Base-by-base conservation (phyloP, 2,113 vertebrate genomes). In the Irena cyanogastra region DNA sequence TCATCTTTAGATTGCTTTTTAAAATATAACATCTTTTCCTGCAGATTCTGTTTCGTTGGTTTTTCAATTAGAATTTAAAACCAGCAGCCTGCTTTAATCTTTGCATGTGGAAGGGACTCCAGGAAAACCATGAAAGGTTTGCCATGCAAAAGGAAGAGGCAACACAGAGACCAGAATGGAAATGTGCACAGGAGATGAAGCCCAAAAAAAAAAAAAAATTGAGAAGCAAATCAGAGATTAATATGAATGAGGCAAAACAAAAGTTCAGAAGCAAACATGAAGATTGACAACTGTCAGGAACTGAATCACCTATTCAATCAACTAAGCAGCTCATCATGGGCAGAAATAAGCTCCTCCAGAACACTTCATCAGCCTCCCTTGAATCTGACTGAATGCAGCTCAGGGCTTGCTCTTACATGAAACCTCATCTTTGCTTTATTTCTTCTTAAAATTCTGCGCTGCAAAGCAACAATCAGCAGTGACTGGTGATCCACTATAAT, bases 281-380 rank as follows among this genome's bases (percentile, higher is more conserved):
- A 56, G 93, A 96, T 0, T 84, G 93, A 87, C 74, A 97, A 74
- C 80, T 84, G 69, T 78, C 93, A 84, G 89, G 83, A 82, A 75
- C 12, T 8, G 44, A 92, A 45, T 78, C 72, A 64, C 80, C 65
- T 71, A 52, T 71, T 87, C 86, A 74, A 54, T 68, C 83, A 92
- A 18, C 35, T 18, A 39, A 94, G 72, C 68, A 87, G 80, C 68
- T 94, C 86, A 66, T 56, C 77, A 64, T 0, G 11, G 61, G 74
- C 47, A 94, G 72, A 77, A 96, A 70, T 11, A 19, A 81, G 45
- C 61, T 94, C 30, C 53, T 92, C 56, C 86, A 68, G 68, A 89
- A 81, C 35, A 64, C 54, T 90, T 79, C 68, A 81, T 39, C 66
- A 87, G 42, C 50, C 19, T 77, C 60, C 59, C 52, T 18, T 9